A percentile compares a stretch with the other conserved stretches of the same genome.
These are phyloP conservation scores for Phenganax subtilis DNA, from an alignment of 92 coral and sea anemone species.

Conservation along the genomic window DNA sequence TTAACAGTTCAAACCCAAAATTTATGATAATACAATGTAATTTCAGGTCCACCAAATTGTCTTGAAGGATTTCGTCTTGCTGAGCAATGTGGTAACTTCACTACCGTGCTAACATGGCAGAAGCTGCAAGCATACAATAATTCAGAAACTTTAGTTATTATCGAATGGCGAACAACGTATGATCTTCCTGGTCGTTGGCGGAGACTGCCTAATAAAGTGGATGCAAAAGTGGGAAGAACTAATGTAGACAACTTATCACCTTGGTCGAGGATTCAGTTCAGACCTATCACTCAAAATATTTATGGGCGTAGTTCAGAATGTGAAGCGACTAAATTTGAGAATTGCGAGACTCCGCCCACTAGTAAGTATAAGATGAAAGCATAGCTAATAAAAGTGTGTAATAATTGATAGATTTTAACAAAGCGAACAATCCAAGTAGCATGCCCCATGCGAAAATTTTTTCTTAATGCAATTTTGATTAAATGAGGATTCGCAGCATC, in stretches of 20 bases:
- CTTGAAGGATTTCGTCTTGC: constrained; percentile 1
- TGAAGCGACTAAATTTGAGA: constrained; percentile 12
- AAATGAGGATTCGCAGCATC: neutral
- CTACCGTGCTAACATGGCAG: constrained; percentile 17
- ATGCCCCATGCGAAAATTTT: too few species aligned
- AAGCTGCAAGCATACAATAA: neutral
- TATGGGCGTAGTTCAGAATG: constrained; percentile 12
- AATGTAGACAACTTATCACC: constrained; percentile 26
- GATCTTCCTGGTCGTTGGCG: constrained; percentile 10
- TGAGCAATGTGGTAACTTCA: constrained; percentile 16
- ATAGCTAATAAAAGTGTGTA: neutral
- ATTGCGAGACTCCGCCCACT: constrained; percentile 30
- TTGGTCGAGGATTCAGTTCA: constrained; percentile 26
- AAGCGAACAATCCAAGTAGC: neutral
- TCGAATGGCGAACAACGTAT: constrained; percentile 36
- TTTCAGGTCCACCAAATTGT: constrained; percentile 33
- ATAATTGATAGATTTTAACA: neutral
- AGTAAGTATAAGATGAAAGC: neutral
- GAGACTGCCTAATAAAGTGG: neutral
- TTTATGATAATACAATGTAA: neutral
- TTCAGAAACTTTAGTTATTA: constrained; percentile 14
- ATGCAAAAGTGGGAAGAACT: constrained; percentile 13
- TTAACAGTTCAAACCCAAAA: too few species aligned
- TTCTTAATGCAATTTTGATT: too few species aligned
- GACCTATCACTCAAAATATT: constrained; percentile 21